Evolutionary conservation across 1,140 invertebrate genomes (phyloP).

Genomic region (Dendrolimus kikuchii): DNA sequence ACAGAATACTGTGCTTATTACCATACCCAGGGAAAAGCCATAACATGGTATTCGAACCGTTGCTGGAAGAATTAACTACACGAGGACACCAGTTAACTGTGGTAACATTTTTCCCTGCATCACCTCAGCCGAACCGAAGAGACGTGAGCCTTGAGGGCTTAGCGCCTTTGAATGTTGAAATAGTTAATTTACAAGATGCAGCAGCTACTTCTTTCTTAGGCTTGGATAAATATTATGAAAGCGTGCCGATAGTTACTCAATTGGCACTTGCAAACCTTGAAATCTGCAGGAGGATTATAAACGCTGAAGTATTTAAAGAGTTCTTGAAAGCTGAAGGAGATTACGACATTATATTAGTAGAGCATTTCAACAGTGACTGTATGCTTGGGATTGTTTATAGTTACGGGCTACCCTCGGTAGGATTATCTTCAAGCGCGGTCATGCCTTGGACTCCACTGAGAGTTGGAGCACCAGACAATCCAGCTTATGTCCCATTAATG

Average conservation of each 20-base stretch:
- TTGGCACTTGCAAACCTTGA: slow-evolving; percentile 18
- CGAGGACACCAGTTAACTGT: slow-evolving; percentile 80
- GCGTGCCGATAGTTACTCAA: slow-evolving; percentile 10
- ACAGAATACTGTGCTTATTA: slow-evolving; percentile 75
- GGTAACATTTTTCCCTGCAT: slow-evolving; percentile 74
- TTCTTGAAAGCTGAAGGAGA: slow-evolving; percentile 55
- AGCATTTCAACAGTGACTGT: slow-evolving; percentile 79
- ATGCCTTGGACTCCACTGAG: slow-evolving; percentile 70
- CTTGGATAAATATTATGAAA: slow-evolving; percentile 18
- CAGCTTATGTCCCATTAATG: slow-evolving; percentile 69
- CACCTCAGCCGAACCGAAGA: slow-evolving; percentile 17
- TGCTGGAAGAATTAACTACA: slow-evolving; percentile 74
- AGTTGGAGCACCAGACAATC: slow-evolving; percentile 71
- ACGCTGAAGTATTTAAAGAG: slow-evolving; percentile 51
- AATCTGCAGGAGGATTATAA: slow-evolving; percentile 39
- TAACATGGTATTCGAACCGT: slow-evolving; percentile 77
- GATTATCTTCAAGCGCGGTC: slow-evolving; percentile 67
- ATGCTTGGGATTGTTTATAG: slow-evolving; percentile 74
- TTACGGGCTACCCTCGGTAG: slow-evolving; percentile 75
- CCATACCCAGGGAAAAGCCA: slow-evolving; percentile 81
- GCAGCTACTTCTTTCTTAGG: slow-evolving; percentile 11
- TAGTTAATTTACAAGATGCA: slow-evolving; percentile 19
- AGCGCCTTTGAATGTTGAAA: slow-evolving; percentile 24
- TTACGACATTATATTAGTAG: slow-evolving; percentile 78
- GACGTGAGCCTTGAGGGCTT: slow-evolving; percentile 30